A percentile compares a stretch with the other conserved stretches of the same genome.
phyloP scores from a whole-genome alignment of 2,113 vertebrate species.

The human (Homo sapiens) region DNA sequence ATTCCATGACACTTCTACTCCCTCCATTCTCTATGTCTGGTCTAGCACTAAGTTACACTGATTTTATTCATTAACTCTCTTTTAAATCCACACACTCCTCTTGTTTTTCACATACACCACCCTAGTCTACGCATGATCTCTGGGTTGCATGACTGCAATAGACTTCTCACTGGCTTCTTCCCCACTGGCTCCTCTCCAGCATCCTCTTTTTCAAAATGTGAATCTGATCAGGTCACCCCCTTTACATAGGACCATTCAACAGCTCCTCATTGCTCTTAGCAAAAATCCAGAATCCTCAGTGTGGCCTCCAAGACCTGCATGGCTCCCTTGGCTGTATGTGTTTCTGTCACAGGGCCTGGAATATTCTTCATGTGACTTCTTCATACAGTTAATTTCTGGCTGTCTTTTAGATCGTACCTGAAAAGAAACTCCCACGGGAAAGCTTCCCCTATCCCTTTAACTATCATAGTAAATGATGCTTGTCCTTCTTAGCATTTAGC shows the following conservation, averaged over 20 bases:
- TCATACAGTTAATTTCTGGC: neutral
- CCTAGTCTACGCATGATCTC: neutral
- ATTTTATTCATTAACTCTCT: constrained; percentile 11
- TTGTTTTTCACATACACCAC: neutral
- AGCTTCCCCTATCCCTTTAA: neutral
- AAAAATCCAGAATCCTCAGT: neutral
- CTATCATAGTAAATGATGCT: too few species aligned
- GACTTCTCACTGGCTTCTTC: neutral
- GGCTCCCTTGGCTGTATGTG: neutral
- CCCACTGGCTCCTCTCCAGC: neutral
- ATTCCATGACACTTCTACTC: neutral
- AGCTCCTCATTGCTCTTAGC: neutral
- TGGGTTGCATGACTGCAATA: neutral
- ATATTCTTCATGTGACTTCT: neutral
- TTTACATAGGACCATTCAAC: neutral
- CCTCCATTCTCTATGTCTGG: neutral
- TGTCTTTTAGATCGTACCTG: neutral
- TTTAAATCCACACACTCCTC: neutral
- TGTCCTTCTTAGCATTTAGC: neutral
- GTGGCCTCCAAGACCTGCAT: neutral
- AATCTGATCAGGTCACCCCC: neutral
- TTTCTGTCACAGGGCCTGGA: neutral
- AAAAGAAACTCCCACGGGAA: neutral
- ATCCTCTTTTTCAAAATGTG: neutral
- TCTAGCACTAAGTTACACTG: neutral